A percentile compares a stretch with the other conserved stretches of the same genome.
phyloP scores from a whole-genome alignment of 2,888 invertebrate species.

The Polia nebulosa region DNA sequence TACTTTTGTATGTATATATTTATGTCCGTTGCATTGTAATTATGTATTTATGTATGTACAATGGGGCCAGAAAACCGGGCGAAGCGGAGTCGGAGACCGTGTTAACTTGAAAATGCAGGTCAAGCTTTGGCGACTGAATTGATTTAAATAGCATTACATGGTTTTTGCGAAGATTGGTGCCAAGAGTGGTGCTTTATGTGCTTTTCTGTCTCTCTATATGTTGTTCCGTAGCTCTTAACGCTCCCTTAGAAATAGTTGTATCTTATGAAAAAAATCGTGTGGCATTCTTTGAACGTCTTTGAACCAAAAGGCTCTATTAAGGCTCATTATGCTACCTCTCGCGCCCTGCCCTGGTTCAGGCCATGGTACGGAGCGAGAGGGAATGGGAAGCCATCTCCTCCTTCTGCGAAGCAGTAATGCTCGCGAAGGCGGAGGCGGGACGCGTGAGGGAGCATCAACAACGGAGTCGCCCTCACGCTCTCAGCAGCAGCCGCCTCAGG shows the following conservation, averaged over 20 bases:
- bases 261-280: no score
- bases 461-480: no score
- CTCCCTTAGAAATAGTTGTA: no score
- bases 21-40: conserved; percentile 64
- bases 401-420: no score
- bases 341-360: no score
- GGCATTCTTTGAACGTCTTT: no score
- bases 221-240: not conserved
- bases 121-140: conserved; percentile 53
- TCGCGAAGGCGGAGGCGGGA: no score
- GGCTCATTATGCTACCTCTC: no score
- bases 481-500: no score
- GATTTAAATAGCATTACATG: conserved; percentile 45
- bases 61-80: conserved; percentile 57
- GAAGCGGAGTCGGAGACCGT: conserved; percentile 47
- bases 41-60: conserved; percentile 62
- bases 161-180: conserved; percentile 14
- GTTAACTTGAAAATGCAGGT: conserved; percentile 57
- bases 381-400: no score
- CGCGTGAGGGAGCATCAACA: no score
- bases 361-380: no score
- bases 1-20: conserved; percentile 69
- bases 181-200: not conserved
- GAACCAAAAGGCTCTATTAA: not conserved
- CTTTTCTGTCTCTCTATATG: not conserved